A percentile compares a stretch with the other conserved stretches of the same genome.
phyloP scores from a whole-genome alignment of 2,797 vertebrate genomes.

The Lepilemur ruficaudatus region DNA sequence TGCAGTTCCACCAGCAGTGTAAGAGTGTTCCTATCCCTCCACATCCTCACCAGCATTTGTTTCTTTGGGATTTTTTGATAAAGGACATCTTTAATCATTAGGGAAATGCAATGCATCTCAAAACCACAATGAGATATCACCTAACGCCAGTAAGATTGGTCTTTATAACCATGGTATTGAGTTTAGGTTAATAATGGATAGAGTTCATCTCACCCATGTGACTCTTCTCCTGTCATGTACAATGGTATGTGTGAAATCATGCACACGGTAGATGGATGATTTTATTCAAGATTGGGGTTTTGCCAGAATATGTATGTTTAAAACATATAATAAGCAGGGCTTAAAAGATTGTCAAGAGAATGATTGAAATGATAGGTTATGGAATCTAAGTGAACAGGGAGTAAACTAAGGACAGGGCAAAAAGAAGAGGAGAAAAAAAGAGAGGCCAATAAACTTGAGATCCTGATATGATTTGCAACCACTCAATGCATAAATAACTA shows the following conservation, averaged over 20 bases:
- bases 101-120: too few relatives aligned
- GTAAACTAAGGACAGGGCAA: background rate
- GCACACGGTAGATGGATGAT: background rate
- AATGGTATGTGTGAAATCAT: background rate
- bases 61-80: too few relatives aligned
- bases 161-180: background rate
- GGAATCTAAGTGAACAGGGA: background rate
- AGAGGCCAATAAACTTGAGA: background rate
- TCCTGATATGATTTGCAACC: background rate
- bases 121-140: too few relatives aligned
- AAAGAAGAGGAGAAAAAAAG: background rate
- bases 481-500: background rate
- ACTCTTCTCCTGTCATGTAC: background rate
- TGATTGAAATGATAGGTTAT: too few relatives aligned
- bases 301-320: background rate
- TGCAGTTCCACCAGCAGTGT: too few relatives aligned
- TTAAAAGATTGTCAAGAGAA: background rate
- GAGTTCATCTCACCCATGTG: background rate
- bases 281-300: background rate
- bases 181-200: background rate
- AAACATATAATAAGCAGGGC: background rate
- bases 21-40: too few relatives aligned
- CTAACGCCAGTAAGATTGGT: too few relatives aligned
- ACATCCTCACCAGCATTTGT: too few relatives aligned
- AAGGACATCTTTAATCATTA: too few relatives aligned